Base-by-base conservation (phyloP, 2,797 vertebrate species). In the Tapirus indicus region DNA sequence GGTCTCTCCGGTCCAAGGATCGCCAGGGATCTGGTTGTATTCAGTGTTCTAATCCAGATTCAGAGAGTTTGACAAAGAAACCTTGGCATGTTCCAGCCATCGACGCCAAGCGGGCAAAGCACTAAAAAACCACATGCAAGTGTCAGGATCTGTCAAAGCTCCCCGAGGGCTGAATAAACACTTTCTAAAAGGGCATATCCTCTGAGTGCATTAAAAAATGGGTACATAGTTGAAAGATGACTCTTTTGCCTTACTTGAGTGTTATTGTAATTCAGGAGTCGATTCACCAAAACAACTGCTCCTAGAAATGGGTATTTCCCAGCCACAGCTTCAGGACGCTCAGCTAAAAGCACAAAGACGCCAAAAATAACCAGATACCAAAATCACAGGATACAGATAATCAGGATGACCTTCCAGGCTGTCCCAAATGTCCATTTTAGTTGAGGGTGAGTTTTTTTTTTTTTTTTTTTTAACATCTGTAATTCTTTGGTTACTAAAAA, bases 291-390 rank as follows among this genome's bases (percentile, higher is more conserved):
- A 90, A 84, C 87, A 94, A 85, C 25, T 88, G 60, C 56, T 52
- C 21, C 92, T 56, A 89, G 87, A 91, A 79, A 85, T 69, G 88
- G 96, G 95, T 95, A 92, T 77, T 97, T 97, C 96, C 91, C 52
- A 77, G 84, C 56, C 54, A 38, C 7, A n/a, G 93, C 95, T 97
- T 96, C 44, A 54, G 96, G 95, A 96, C 11, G 79, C 93, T 58
- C 29, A 66, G 90, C 41, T 21, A 64, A 95, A 75, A 95, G 68
- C 79, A 89, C 74, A 69, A 58, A 96, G 44, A 41, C 68, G 54
- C 35, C 16, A 17, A 74, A 74, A 74, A 56, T 66, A 77, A 58
- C 25, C n/a, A 82, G 80, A 72, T 10, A 35, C n/a, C 74, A 7
- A 79, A 66, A 68, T 71, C 71, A 94, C 79, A 91, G 62, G 85